Evolutionary conservation across 2,797 vertebrate species (phyloP).

Genomic region (Cyclopterus lumpus): DNA sequence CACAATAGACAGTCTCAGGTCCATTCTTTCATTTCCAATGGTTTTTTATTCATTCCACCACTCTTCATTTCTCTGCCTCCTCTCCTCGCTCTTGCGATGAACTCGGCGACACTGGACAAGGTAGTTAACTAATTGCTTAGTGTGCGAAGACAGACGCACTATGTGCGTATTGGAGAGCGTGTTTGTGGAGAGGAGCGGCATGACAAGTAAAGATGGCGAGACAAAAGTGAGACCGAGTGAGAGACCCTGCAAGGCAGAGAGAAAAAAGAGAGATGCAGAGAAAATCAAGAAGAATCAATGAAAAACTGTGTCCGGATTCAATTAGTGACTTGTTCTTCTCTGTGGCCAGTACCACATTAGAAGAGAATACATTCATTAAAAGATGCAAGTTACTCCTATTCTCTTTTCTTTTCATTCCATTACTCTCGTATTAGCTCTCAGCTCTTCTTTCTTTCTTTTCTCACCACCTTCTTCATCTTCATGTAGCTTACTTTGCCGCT

Average conservation of each 20-base stretch:
- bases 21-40: neutral
- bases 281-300: neutral
- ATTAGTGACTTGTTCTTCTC: conserved; percentile 3
- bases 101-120: conserved; percentile 45
- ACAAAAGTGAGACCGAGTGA: conserved; percentile 30
- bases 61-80: neutral
- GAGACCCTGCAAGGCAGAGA: neutral
- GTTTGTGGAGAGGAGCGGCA: neutral
- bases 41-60: conserved; percentile 29
- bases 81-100: conserved; percentile 22
- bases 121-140: conserved; percentile 63
- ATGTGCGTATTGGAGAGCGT: conserved; percentile 5
- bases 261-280: neutral
- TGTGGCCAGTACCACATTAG: conserved; percentile 7
- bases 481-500: neutral
- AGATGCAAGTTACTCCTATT: neutral
- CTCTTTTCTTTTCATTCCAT: neutral
- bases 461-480: neutral
- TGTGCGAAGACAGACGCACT: conserved; percentile 29
- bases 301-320: conserved; percentile 18
- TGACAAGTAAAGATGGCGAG: conserved; percentile 18
- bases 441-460: neutral
- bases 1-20: conserved; percentile 12
- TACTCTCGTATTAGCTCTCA: neutral
- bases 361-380: conserved; percentile 1